Evolutionary conservation across 2,888 invertebrate genomes (phyloP).

Genomic region (Azorinus chamasolen): DNA sequence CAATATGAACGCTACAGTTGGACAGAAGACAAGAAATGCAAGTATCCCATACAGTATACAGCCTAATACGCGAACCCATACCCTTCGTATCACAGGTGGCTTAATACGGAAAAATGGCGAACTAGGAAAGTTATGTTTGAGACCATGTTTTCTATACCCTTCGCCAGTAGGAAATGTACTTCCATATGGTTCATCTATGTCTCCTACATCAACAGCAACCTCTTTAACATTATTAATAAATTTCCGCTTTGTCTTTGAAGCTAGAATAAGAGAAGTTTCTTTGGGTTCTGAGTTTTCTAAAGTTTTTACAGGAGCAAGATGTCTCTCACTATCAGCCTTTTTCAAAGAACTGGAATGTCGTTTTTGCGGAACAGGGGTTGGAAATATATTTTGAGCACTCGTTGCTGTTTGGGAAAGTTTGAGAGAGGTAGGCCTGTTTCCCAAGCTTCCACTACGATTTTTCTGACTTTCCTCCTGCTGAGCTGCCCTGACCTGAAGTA

Average conservation of each 20-base stretch:
- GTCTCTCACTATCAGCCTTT: no score
- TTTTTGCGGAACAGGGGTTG: constrained; percentile 55
- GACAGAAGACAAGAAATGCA: constrained; percentile 87
- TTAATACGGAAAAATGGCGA: constrained; percentile 86
- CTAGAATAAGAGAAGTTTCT: no score
- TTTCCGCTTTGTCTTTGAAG: constrained; percentile 1
- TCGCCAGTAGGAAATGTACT: constrained; percentile 62
- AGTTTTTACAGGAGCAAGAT: no score
- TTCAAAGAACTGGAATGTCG: constrained; percentile 44
- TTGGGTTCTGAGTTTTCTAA: no score
- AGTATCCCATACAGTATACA: constrained; percentile 82
- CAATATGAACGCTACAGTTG: constrained; percentile 85
- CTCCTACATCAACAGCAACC: constrained; percentile 16
- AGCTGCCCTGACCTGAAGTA: constrained; percentile 28
- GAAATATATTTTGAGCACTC: constrained; percentile 44
- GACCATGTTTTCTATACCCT: constrained; percentile 70
- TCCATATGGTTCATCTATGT: constrained; percentile 3
- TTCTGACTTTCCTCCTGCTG: constrained; percentile 17
- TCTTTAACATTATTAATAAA: not conserved
- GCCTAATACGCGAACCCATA: constrained; percentile 77
- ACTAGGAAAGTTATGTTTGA: constrained; percentile 80
- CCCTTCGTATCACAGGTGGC: constrained; percentile 86
- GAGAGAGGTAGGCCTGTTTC: constrained; percentile 50
- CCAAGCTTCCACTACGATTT: constrained; percentile 53
- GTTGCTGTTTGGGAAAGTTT: constrained; percentile 38